Evolutionary conservation across 2,888 invertebrate species (phyloP).

Genomic region (Nebria brevicollis): DNA sequence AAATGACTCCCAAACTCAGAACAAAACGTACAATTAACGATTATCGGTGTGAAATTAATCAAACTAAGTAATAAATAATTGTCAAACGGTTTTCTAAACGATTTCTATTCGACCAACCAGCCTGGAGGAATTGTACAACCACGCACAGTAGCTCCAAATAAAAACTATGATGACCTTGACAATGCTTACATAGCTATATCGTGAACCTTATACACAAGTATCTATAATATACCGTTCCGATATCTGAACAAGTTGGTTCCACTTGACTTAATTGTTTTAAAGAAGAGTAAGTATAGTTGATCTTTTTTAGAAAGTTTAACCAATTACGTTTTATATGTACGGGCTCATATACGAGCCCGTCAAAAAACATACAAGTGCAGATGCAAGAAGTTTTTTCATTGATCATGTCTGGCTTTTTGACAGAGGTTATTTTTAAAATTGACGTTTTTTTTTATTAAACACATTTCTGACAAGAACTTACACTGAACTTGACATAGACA

Average conservation of each 20-base stretch:
- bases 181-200: not conserved
- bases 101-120: not conserved
- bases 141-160: not conserved
- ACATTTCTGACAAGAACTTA: not conserved
- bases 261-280: constrained; percentile 5
- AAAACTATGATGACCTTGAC: not conserved
- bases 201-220: not conserved
- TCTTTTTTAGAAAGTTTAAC: not conserved
- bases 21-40: constrained; percentile 19
- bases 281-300: not conserved
- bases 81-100: constrained; percentile 11
- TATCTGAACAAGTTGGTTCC: not conserved
- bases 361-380: not conserved
- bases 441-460: constrained; percentile 9
- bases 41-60: constrained; percentile 20
- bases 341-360: constrained; percentile 12
- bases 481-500: no score
- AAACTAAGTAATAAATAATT: constrained; percentile 13
- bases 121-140: not conserved
- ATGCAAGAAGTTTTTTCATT: constrained; percentile 16
- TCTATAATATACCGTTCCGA: not conserved
- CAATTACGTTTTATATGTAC: constrained; percentile 30
- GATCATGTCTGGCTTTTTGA: constrained; percentile 34
- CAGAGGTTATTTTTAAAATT: constrained; percentile 13
- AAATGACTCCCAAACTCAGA: constrained; percentile 17